phyloP scores from a whole-genome alignment of 1,140 invertebrate species.

The Aphelinus certus region DNA sequence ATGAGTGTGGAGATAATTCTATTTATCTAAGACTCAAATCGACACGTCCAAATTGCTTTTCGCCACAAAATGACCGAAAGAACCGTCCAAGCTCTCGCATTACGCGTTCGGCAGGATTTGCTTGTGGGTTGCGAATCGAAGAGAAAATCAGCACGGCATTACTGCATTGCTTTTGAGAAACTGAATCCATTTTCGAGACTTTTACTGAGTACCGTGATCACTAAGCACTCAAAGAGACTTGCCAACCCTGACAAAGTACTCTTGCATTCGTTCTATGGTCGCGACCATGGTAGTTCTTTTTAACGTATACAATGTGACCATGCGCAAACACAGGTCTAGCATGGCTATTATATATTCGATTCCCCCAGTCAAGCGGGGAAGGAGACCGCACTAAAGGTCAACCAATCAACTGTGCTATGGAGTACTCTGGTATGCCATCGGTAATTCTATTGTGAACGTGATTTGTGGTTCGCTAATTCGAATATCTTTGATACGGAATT shows the following conservation, averaged over 20 bases:
- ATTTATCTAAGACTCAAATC: too few relatives aligned
- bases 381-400: background rate
- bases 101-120: conserved; percentile 2
- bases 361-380: conserved; percentile 16
- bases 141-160: background rate
- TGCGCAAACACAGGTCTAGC: conserved; percentile 23
- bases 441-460: background rate
- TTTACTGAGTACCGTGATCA: conserved; percentile 16
- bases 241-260: conserved; percentile 12
- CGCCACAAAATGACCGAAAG: conserved; percentile 11
- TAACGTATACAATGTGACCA: conserved; percentile 13
- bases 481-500: background rate
- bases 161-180: background rate
- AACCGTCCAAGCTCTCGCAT: background rate
- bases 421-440: background rate
- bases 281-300: conserved; percentile 1
- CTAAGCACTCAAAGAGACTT: background rate
- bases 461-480: background rate
- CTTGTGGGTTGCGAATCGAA: conserved; percentile 3
- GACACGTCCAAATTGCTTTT: background rate
- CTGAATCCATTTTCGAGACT: background rate
- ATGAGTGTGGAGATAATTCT: too few relatives aligned
- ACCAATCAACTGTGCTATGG: too few relatives aligned
- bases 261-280: background rate
- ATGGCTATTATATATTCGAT: conserved; percentile 30